phyloP scores from a whole-genome alignment of 2,797 vertebrate genomes.

The Crocodylus rhombifer region DNA sequence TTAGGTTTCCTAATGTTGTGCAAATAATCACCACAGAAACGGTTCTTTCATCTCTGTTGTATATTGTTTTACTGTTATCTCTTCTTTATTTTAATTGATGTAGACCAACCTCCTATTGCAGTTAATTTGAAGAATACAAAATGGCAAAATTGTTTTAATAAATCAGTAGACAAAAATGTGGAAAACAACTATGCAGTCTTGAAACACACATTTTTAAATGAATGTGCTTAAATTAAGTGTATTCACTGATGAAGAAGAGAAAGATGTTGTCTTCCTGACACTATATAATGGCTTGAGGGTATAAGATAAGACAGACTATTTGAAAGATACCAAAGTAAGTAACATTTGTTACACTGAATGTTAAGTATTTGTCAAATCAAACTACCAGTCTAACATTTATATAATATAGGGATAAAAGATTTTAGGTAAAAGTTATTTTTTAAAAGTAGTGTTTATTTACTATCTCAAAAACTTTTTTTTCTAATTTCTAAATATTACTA shows the following conservation, averaged over 20 bases:
- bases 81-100: neutral
- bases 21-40: neutral
- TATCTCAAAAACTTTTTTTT: neutral
- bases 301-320: neutral
- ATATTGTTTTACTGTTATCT: neutral
- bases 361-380: neutral
- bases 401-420: neutral
- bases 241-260: neutral
- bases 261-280: neutral
- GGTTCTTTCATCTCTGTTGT: neutral
- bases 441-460: neutral
- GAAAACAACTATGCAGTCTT: neutral
- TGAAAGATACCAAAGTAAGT: neutral
- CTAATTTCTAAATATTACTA: neutral
- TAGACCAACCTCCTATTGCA: neutral
- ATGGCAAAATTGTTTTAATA: neutral
- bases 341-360: neutral
- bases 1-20: fast-evolving
- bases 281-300: neutral
- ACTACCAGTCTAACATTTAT: neutral
- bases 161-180: neutral
- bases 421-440: neutral
- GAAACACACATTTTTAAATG: neutral
- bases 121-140: neutral
- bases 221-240: neutral